A percentile compares a stretch with the other conserved stretches of the same genome.
These are phyloP conservation scores for Dioctria linearis DNA, from an alignment of 2,888 invertebrate species.

Conservation along the genomic window DNA sequence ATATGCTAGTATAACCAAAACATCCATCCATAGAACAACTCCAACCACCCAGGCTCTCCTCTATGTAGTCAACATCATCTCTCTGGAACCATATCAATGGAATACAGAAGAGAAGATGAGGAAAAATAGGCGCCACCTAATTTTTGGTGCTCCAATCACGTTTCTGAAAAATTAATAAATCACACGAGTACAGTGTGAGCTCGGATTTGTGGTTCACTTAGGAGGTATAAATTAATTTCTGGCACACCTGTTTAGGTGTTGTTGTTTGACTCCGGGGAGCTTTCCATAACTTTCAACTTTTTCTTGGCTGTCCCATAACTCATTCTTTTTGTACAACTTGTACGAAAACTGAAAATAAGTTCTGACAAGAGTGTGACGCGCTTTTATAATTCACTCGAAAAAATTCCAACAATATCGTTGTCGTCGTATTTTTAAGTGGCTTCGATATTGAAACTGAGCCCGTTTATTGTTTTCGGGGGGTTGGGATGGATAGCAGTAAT, in stretches of 20 bases:
- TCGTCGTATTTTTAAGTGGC: background rate
- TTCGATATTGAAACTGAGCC: background rate
- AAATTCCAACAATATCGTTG: background rate
- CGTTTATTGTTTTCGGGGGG: background rate
- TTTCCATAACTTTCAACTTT: conserved; percentile 43
- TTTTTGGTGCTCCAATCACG: conserved; percentile 51
- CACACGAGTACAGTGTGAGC: conserved; percentile 47
- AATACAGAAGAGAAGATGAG: background rate
- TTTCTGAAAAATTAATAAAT: conserved; percentile 57
- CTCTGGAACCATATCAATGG: background rate
- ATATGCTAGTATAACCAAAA: background rate
- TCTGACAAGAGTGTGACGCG: conserved; percentile 2
- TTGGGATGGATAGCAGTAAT: background rate
- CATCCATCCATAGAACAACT: too few species aligned
- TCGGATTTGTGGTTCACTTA: conserved; percentile 56
- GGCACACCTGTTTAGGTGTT: conserved; percentile 54
- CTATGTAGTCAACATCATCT: background rate
- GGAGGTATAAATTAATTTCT: conserved; percentile 58
- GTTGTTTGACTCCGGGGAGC: conserved; percentile 51
- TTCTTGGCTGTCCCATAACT: conserved; percentile 20
- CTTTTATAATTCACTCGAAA: conserved; percentile 7
- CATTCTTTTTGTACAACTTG: background rate
- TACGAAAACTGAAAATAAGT: background rate
- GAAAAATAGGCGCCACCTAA: conserved; percentile 3
- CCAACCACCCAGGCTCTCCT: background rate